These are phyloP conservation scores for Enteromius anoplus DNA, from an alignment of 2,797 vertebrate genomes.

Conservation along the genomic window DNA sequence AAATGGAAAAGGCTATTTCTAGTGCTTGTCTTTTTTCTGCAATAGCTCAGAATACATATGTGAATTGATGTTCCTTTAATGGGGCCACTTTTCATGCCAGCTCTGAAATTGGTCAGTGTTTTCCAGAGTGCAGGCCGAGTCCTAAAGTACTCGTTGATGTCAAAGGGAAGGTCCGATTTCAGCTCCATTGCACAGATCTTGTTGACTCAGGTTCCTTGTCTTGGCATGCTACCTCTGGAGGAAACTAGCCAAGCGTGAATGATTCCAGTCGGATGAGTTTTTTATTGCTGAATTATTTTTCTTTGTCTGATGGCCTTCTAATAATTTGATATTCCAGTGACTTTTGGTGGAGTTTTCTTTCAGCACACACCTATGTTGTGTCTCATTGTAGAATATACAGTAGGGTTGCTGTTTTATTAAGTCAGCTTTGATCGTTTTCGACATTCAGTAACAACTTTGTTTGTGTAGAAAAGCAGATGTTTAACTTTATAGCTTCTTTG, in stretches of 20 bases:
- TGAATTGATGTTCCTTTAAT: constrained; percentile 24
- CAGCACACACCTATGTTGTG: neutral
- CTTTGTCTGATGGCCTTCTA: neutral
- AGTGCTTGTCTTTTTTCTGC: neutral
- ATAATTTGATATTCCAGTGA: constrained; percentile 9
- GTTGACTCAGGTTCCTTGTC: constrained; percentile 45
- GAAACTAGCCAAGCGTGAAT: constrained; percentile 44
- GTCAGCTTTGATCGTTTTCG: neutral
- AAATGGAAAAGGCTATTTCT: neutral
- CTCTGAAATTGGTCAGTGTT: constrained; percentile 17
- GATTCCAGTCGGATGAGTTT: constrained; percentile 27
- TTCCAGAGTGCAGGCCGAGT: constrained; percentile 10
- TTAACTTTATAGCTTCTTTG: neutral
- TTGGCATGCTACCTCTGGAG: constrained; percentile 31
- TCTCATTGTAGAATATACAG: neutral
- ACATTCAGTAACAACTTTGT: neutral
- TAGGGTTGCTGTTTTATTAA: neutral
- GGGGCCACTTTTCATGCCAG: constrained; percentile 27
- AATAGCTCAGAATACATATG: constrained; percentile 13
- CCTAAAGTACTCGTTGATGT: constrained; percentile 22
- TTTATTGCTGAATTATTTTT: constrained; percentile 41
- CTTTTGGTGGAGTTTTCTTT: neutral
- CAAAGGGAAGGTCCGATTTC: constrained; percentile 48
- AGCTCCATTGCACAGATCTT: constrained; percentile 44
- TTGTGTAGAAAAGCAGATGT: neutral